Evolutionary conservation across 2,888 invertebrate species (phyloP), one percentile per base, ranked within the genome.

Genomic region (Argyresthia albistria): DNA sequence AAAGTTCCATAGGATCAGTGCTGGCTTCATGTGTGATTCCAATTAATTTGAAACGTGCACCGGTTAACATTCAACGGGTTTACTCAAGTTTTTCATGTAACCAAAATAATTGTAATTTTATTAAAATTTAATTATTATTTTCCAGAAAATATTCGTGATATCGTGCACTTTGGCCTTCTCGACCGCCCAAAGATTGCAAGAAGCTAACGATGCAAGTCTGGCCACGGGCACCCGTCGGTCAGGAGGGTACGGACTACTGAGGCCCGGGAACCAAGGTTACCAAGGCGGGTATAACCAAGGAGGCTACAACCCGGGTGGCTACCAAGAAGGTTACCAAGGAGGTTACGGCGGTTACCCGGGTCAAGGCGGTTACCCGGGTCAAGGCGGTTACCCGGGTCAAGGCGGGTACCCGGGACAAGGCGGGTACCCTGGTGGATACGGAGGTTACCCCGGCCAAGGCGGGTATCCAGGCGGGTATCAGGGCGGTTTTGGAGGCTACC

Each of bases 161-260:
- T 64, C 71, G 53, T 80, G 80, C 61, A 63, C 69, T 43, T 43
- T 80, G 63, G 72, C 75, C 62, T 67, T 75, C 60, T 64, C 67
- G 12, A 54, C 62, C 6, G 69, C 69, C 39, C 78, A 79, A 59
- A 68, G 73, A 46, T 54, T 73, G n/a, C 61, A 67, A n/a, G 80
- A 74, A 25, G 55, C 68, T 1, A 71, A 59, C 53, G 66, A 63
- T 59, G 76, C 74, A 54, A 25, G 56, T 66, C 35, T 8, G 36
- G 35, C 35, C 8, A 25, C 10, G 10, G 25, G n/a, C n/a, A 54
- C 62, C 52, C 64, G 70, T 16, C 63, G 77, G 14, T 58, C 62
- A 0, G 79, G 80, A 39, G 80, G 83, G 8, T 84, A 84, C 51
- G 83, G 83, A 1, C 39, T 82, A 8, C 60, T 76, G 11, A 69